Conservation (phyloP, 2,888 invertebrate genomes). For the Sphaerophoria rueppellii region DNA sequence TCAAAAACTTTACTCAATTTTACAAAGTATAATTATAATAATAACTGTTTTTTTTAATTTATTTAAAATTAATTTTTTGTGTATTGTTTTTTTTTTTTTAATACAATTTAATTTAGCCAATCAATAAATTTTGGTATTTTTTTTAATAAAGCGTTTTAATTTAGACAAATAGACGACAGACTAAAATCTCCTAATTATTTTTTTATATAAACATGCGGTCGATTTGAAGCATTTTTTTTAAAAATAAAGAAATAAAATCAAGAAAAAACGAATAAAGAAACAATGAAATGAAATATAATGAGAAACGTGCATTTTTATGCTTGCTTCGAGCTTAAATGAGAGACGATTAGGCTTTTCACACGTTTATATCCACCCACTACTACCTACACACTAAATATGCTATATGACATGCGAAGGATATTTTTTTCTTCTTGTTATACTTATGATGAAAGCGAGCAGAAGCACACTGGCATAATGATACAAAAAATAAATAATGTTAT, state of each 20-base stretch:
- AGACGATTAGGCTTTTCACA: slow-evolving; percentile 5
- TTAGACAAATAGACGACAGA: slow-evolving; percentile 67
- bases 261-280: slow-evolving; percentile 4
- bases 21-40: slow-evolving; percentile 61
- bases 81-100: slow-evolving; percentile 60
- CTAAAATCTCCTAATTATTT: slow-evolving; percentile 45
- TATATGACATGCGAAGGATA: slow-evolving; percentile 51
- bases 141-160: slow-evolving; percentile 63
- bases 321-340: slow-evolving; percentile 50
- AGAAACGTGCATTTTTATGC: slow-evolving; percentile 57
- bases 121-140: slow-evolving; percentile 44
- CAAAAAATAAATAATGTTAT: neutral
- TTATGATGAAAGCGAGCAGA: slow-evolving; percentile 56
- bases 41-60: slow-evolving; percentile 60
- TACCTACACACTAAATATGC: slow-evolving; percentile 25
- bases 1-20: slow-evolving; percentile 65
- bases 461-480: slow-evolving; percentile 44
- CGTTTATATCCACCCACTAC: slow-evolving; percentile 19
- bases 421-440: neutral
- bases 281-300: slow-evolving; percentile 61
- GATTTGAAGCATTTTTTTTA: neutral
- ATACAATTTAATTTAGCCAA: slow-evolving; percentile 70
- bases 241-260: slow-evolving; percentile 28
- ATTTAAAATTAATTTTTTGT: slow-evolving; percentile 47
- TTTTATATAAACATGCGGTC: slow-evolving; percentile 63